Evolutionary conservation across 2,888 invertebrate genomes (phyloP), one percentile per base, ranked within the genome.

Genomic region (Pherbina coryleti): DNA sequence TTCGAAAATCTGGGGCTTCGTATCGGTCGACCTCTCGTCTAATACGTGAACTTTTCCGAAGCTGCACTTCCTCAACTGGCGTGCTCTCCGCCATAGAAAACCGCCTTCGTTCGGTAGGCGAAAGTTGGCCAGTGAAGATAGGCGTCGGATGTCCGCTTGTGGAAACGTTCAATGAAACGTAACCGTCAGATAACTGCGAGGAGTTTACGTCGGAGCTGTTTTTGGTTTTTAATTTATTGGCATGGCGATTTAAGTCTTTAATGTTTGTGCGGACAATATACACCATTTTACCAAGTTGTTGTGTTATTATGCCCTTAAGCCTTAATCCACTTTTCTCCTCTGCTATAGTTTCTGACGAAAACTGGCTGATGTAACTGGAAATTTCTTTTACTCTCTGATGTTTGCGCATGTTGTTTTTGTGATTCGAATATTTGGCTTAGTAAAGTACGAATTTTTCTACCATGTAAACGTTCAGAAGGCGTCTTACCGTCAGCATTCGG

Each of bases 381-480:
- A 34, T 77, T 77, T 34, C 9, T 28, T 22, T 37, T 34, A 34
- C 34, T 1, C 3, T n/a, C 7, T 31, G 49, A 9, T 69, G 25
- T 62, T 44, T n/a, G 19, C n/a, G 3, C 5, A 8, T 19, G 28
- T 7, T 76, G 70, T 9, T 55, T 19, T 14, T 14, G 51, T 17
- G 51, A 51, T 22, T 76, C 53, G 0, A 75, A 67, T 0, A 78
- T 14, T 64, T 78, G 73, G 51, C 73, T 71, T 55, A 75, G 60
- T 53, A 80, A 14, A 8, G 78, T 80, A 22, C 78, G 77, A 77
- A 77, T 60, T 9, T 74, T 71, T 77, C 78, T 75, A 55, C 73
- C 79, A 49, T 77, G 79, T 22, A 79, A 55, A 37, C 76, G 71
- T 70, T 80, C 76, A 51, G 76, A 76, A 53, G 34, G 67, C 22